Evolutionary conservation across 1,140 invertebrate genomes (phyloP), one percentile per base, ranked within the genome.

Genomic region (Stenopsyche tienmushanensis): DNA sequence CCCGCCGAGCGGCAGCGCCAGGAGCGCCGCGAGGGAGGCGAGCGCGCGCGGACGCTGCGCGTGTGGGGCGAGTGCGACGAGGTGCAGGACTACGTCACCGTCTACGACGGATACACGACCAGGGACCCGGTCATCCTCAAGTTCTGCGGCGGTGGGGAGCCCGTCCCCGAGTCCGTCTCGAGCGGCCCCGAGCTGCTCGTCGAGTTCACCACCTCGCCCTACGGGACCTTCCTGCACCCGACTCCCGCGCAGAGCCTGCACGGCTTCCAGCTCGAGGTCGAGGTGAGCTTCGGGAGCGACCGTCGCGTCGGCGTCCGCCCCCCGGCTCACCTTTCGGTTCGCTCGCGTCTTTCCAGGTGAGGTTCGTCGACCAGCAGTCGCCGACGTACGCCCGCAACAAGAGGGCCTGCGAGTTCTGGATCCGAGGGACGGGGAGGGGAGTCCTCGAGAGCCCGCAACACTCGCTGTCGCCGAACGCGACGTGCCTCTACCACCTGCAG

Each of bases 91-190:
- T 93, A 92, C 77, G 89, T 94, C 57, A 93, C 91, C 3, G 88
- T 96, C 26, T 95, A 94, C 78, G 93, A 95, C 73, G 91, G 93
- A 34, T 93, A 93, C 72, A 94, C 90, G 55, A 93, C 91, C 3
- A 83, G 91, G 70, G 91, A 94, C 77, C 91, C 92, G 3, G 86
- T 94, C 62, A 88, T 96, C 67, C 78, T 94, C 65, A 92, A 92
- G 78, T 94, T 96, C 76, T 96, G 93, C 73, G 93, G 93, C 1
- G 89, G 89, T 29, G 93, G 92, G 34, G 87, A 90, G 71, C 83
- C 89, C 0, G 87, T 94, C 24, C 91, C 92, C 0, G 86, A 89
- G 72, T 86, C 90, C 13, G 85, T 90, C 62, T 93, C 91, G 57
- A 93, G 90, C 73, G 90, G 91, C 0, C 88, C 90, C 39, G 91